Base-by-base conservation (phyloP, 1,140 invertebrate species). In the Telenomus remus region DNA sequence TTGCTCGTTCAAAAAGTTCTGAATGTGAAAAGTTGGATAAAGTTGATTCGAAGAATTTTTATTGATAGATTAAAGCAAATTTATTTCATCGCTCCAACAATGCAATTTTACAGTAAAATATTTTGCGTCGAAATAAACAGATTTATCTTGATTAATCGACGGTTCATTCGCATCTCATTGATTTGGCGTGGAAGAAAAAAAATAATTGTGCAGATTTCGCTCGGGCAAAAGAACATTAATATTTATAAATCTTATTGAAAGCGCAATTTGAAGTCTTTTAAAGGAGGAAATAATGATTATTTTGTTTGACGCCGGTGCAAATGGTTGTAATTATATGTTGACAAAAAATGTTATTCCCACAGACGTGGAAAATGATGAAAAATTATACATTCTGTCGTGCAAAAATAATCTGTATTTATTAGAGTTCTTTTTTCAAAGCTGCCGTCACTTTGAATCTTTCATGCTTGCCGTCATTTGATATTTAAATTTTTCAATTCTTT, bases 201-300 rank as follows among this genome's bases (percentile, higher is more conserved):
- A n/a, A n/a, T n/a, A 27, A 27, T 27, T 27, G 19, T 27, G 19
- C 19, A 27, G 6, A 27, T 27, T 27, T 6, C n/a, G n/a, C 6
- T 27, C 1, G 1, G 19, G n/a, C 3, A 39, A 39, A 39, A 11
- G 37, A 11, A n/a, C 37, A 39, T 39, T 39, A 39, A 39, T 50
- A 50, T 50, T 12, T 27, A 34, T 50, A 33, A 50, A 50, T 34
- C 12, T 9, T 34, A 50, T 34, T 13, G 48, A 50, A 12, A 19
- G 48, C 48, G 1, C n/a, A 50, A 19, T 33, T 50, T 34, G 33
- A 11, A 50, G 5, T 50, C 47, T 50, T 19, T 50, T 50, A 27
- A 33, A 50, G 27, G 15, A 34, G 19, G n/a, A 7, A 50, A 50
- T 50, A 50, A 33, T 50, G 33, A 50, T 50, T 19, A 34, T 34